Evolutionary conservation across 1,140 invertebrate genomes (phyloP).

Genomic region (Lordiphosa clarofinis): DNA sequence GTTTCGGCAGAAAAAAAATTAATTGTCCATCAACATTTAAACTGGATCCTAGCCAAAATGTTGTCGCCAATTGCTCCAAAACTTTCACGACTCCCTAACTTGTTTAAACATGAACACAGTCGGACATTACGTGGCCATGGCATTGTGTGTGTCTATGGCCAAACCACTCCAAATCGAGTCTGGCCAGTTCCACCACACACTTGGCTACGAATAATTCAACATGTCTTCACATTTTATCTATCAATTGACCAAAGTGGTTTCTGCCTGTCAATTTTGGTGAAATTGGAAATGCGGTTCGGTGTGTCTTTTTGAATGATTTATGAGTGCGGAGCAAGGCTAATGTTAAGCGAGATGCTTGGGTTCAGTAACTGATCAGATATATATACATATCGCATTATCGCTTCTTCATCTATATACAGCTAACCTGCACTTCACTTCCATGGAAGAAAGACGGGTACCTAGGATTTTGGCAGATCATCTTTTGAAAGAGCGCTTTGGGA

Average conservation of each 20-base stretch:
- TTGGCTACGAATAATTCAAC: slow-evolving; percentile 12
- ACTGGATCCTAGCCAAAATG: slow-evolving; percentile 3
- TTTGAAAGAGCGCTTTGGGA: too few species aligned
- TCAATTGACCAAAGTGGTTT: slow-evolving; percentile 25
- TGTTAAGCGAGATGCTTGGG: too few species aligned
- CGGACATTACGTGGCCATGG: slow-evolving; percentile 34
- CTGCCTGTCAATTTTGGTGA: slow-evolving; percentile 14
- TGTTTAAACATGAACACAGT: slow-evolving; percentile 3
- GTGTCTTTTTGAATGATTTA: slow-evolving; percentile 24
- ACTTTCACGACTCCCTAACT: slow-evolving; percentile 40
- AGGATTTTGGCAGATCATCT: too few species aligned
- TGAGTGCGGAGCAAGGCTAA: slow-evolving; percentile 9
- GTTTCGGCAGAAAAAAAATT: too few species aligned
- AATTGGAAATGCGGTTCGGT: slow-evolving; percentile 29
- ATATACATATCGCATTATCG: too few species aligned
- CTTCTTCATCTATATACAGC: too few species aligned
- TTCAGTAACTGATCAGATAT: too few species aligned
- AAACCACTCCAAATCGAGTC: slow-evolving; percentile 45
- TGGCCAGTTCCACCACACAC: slow-evolving; percentile 24
- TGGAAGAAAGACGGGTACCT: too few species aligned
- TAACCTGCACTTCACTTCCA: too few species aligned
- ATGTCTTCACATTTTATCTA: slow-evolving; percentile 21
- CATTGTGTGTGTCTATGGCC: slow-evolving; percentile 20
- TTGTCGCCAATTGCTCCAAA: slow-evolving; percentile 10
- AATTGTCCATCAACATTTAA: slow-evolving; percentile 11